Percentiles rank a stretch among this genome's conserved stretches.
Evolutionary conservation across 2,888 invertebrate genomes (phyloP).

Genomic region (Diarsia dahlii): DNA sequence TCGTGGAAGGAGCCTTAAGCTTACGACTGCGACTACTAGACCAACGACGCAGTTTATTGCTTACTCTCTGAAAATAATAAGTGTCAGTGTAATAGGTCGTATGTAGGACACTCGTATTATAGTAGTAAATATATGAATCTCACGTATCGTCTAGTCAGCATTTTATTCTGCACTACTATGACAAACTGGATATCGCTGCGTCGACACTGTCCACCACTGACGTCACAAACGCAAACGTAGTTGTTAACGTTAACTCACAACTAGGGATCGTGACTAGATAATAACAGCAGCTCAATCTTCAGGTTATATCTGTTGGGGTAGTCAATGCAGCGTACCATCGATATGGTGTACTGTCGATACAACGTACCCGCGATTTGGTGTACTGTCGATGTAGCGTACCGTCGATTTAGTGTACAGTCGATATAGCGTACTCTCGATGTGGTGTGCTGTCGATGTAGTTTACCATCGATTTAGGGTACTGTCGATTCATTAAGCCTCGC

Average conservation of each 20-base stretch:
- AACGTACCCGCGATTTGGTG: no score
- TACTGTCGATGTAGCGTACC: no score
- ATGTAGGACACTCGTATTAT: slow-evolving; percentile 4
- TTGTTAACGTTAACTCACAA: slow-evolving; percentile 25
- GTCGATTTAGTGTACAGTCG: no score
- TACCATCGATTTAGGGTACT: no score
- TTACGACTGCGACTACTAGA: neutral
- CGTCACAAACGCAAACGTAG: slow-evolving; percentile 28
- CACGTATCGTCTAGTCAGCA: slow-evolving; percentile 20
- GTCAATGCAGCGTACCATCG: no score
- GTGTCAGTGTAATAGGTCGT: neutral
- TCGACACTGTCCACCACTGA: slow-evolving; percentile 3
- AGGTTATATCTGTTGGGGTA: no score
- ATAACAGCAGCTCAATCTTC: no score
- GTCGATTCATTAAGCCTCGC: no score
- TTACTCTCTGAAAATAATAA: neutral
- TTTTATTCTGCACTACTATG: slow-evolving; percentile 10
- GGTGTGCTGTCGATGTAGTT: no score
- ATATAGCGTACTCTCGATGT: no score
- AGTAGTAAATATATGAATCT: slow-evolving; percentile 18
- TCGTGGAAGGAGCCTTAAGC: no score
- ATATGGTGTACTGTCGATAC: no score
- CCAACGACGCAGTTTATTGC: neutral
- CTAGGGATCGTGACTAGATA: neutral
- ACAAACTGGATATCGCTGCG: slow-evolving; percentile 10